Evolutionary conservation across 2,113 vertebrate species (phyloP).

Genomic region (Pristiophorus japonicus): DNA sequence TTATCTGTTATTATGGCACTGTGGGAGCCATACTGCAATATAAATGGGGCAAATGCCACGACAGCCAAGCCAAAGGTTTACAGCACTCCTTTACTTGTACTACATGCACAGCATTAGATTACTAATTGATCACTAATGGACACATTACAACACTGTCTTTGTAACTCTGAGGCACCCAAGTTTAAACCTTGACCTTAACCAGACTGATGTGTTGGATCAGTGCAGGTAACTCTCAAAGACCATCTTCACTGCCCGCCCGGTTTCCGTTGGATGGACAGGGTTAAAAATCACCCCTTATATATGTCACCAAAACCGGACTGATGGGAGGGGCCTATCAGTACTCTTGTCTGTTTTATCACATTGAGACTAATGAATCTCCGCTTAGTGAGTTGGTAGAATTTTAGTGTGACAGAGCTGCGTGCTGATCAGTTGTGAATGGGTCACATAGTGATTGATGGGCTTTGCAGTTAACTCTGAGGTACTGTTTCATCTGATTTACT

Average conservation of each 20-base stretch:
- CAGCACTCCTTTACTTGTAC: no score
- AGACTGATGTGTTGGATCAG: neutral
- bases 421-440: slow-evolving; percentile 25
- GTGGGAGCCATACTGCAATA: neutral
- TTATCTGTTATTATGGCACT: neutral
- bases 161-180: neutral
- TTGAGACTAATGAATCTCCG: slow-evolving; percentile 4
- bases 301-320: no score
- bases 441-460: slow-evolving; percentile 29
- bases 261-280: neutral
- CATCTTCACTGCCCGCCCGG: neutral
- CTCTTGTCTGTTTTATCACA: neutral
- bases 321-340: neutral
- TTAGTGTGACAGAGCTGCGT: slow-evolving; percentile 1
- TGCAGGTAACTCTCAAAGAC: neutral
- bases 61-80: no score
- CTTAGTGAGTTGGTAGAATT: neutral
- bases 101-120: no score
- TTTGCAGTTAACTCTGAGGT: slow-evolving; percentile 18
- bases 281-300: neutral
- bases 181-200: neutral
- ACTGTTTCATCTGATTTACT: slow-evolving; percentile 29
- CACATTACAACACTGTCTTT: neutral
- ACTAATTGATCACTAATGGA: neutral
- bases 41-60: no score